Evolutionary conservation across 2,888 invertebrate species (phyloP).

Genomic region (Byasa hedistus): DNA sequence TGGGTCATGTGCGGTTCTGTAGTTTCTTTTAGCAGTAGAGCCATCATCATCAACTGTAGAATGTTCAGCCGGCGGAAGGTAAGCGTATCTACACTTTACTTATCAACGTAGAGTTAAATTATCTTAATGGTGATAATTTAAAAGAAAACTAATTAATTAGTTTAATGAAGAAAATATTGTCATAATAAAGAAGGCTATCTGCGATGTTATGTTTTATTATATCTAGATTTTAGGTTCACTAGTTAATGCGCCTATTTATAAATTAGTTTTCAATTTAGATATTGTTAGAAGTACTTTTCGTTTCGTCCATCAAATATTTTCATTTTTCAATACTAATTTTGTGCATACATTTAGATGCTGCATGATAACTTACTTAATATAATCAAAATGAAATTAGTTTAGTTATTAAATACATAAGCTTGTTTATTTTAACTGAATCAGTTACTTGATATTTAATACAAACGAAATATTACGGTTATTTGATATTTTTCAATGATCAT

Average conservation of each 20-base stretch:
- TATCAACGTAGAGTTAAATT: slow-evolving; percentile 32
- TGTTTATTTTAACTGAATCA: not conserved
- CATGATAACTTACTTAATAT: slow-evolving; percentile 13
- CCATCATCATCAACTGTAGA: slow-evolving; percentile 52
- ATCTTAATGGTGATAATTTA: not conserved
- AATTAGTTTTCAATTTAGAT: not conserved
- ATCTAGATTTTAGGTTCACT: no score
- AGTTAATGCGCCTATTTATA: no score
- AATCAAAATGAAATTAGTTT: no score
- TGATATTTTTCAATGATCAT: no score
- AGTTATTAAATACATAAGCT: not conserved
- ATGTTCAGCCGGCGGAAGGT: slow-evolving; percentile 47
- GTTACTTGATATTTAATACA: no score
- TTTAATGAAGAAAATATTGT: no score
- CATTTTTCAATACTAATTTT: not conserved
- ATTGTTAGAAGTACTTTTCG: not conserved
- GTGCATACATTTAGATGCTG: slow-evolving; percentile 21
- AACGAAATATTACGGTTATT: no score
- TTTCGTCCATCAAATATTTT: not conserved
- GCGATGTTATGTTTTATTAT: no score
- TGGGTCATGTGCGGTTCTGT: slow-evolving; percentile 60
- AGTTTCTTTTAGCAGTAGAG: slow-evolving; percentile 67
- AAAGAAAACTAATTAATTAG: no score
- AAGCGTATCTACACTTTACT: slow-evolving; percentile 38
- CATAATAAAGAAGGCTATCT: no score